A percentile compares a stretch with the other conserved stretches of the same genome.
Conservation (phyloP, 2,113 vertebrate genomes). For the Hippopotamus amphibius region DNA sequence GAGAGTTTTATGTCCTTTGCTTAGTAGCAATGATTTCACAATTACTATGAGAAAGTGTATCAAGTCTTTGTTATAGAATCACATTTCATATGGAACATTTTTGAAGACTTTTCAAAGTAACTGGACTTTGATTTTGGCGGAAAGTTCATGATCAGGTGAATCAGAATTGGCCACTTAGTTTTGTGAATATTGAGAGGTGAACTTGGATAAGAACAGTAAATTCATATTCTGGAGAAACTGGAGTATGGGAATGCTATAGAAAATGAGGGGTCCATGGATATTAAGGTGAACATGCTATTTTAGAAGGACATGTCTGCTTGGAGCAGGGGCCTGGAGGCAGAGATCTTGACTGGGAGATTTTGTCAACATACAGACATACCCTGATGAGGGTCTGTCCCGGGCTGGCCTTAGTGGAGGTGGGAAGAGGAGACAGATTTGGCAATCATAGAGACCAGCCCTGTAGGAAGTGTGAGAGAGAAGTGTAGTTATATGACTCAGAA, state of each 20-base stretch:
- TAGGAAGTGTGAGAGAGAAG: neutral
- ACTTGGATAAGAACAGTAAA: neutral
- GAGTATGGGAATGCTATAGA: neutral
- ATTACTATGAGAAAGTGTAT: conserved; percentile 15
- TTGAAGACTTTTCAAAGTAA: conserved; percentile 34
- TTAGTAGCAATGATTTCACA: conserved; percentile 63
- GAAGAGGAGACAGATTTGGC: neutral
- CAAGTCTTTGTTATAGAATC: conserved; percentile 37
- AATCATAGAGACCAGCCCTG: neutral
- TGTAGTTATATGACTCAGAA: neutral
- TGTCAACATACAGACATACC: neutral
- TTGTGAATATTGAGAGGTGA: neutral
- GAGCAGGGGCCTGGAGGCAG: neutral
- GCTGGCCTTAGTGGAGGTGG: neutral
- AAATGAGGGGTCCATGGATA: neutral
- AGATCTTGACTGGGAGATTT: neutral
- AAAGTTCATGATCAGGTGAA: neutral
- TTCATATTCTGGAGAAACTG: conserved; percentile 9
- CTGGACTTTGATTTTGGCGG: neutral
- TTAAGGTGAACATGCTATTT: neutral
- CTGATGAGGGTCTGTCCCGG: neutral
- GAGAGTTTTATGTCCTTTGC: conserved; percentile 53
- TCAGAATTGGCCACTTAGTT: neutral
- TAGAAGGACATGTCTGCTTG: neutral
- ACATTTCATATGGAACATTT: neutral